These are phyloP conservation scores for Percopsis omiscomaycus DNA, from an alignment of 2,797 vertebrate genomes.

Conservation along the genomic window DNA sequence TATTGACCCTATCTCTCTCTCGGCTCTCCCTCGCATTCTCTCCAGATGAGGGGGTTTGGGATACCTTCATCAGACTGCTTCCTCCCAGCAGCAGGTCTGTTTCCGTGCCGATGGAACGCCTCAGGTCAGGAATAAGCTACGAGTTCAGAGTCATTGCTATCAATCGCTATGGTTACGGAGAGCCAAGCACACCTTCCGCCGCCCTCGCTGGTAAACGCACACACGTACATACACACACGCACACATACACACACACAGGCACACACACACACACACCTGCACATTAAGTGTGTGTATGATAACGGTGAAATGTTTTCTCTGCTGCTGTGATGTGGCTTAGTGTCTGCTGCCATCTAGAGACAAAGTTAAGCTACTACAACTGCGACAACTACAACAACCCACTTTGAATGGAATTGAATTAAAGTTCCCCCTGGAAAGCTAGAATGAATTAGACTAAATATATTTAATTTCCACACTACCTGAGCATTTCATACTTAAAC, in stretches of 20 bases:
- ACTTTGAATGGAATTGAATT: too few species aligned
- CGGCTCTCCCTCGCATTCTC: background rate
- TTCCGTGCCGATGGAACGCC: conserved; percentile 83
- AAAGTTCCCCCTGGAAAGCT: too few species aligned
- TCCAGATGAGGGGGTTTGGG: conserved; percentile 94
- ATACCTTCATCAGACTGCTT: conserved; percentile 88
- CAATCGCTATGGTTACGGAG: conserved; percentile 90
- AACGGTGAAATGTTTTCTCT: background rate
- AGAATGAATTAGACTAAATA: too few species aligned
- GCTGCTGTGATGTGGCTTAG: conserved; percentile 11
- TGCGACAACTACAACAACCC: background rate
- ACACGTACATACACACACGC: background rate
- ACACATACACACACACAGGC: conserved; percentile 1
- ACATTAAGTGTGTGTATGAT: background rate
- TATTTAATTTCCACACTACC: too few species aligned
- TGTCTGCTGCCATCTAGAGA: conserved; percentile 59
- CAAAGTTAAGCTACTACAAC: conserved; percentile 11
- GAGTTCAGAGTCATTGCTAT: conserved; percentile 93
- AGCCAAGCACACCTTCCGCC: conserved; percentile 86
- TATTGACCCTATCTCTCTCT: background rate
- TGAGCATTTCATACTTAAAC: too few species aligned
- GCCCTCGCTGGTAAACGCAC: conserved; percentile 85
- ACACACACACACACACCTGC: background rate
- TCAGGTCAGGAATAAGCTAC: conserved; percentile 90
- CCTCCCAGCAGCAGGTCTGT: conserved; percentile 84